Percentiles rank a stretch among this genome's conserved stretches.
Conservation (phyloP, 2,888 invertebrate genomes). For the Microctonus brassicae region DNA sequence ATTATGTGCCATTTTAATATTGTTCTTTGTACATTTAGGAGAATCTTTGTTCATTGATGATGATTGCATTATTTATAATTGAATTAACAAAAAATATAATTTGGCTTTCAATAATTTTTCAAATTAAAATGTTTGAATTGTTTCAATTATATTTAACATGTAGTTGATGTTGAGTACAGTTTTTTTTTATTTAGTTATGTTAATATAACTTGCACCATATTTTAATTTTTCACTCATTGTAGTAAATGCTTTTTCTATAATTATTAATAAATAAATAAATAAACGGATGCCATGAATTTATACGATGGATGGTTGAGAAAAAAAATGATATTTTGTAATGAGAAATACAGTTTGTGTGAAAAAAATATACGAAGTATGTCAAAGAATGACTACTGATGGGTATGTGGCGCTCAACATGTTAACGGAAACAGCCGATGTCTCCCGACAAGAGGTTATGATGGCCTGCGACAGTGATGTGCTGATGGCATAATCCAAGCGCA, state of each 20-base stretch:
- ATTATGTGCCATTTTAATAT: background rate
- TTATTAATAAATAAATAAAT: background rate
- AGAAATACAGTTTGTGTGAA: background rate
- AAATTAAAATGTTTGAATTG: too few relatives aligned
- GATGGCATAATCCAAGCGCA: too few relatives aligned
- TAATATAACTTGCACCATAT: background rate
- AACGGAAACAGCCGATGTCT: too few relatives aligned
- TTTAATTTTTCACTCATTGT: background rate
- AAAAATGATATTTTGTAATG: background rate
- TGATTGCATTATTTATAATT: constrained; percentile 5
- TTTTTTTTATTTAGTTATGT: background rate
- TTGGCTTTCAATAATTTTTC: too few relatives aligned
- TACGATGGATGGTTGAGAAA: background rate
- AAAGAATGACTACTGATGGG: too few relatives aligned
- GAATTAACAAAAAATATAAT: background rate
- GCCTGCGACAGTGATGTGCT: too few relatives aligned
- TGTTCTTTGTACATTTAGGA: background rate
- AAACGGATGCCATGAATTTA: background rate
- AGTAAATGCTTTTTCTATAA: too few relatives aligned
- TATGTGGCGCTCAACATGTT: too few relatives aligned
- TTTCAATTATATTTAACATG: background rate
- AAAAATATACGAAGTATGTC: background rate
- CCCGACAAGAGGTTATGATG: too few relatives aligned
- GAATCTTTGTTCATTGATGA: background rate
- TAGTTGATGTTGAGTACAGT: too few relatives aligned